A percentile compares a stretch with the other conserved stretches of the same genome.
These are phyloP conservation scores for Heteropelma amictum DNA, from an alignment of 2,888 invertebrate genomes.

Conservation along the genomic window DNA sequence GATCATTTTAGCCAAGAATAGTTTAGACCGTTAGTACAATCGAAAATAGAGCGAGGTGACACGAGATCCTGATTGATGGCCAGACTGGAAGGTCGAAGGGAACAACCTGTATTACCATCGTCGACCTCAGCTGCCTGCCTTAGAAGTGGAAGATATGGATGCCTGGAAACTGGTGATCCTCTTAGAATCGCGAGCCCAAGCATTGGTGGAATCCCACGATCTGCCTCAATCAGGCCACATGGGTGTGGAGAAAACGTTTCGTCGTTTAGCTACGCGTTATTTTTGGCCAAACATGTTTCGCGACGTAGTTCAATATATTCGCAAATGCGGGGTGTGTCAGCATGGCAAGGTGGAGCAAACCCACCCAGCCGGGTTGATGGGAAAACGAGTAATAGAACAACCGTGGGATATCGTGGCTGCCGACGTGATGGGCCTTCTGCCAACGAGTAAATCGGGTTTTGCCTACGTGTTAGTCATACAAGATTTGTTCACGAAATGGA, in stretches of 20 bases:
- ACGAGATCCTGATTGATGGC: not conserved
- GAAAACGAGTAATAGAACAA: conserved; percentile 35
- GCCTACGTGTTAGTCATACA: conserved; percentile 43
- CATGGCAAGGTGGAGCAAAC: conserved; percentile 42
- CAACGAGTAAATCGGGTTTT: conserved; percentile 43
- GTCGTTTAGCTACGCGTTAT: conserved; percentile 19
- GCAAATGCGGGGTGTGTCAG: conserved; percentile 57
- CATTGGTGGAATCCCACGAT: not conserved
- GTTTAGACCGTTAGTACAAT: conserved; percentile 26
- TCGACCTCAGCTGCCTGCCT: not conserved
- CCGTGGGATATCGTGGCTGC: conserved; percentile 56
- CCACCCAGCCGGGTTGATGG: conserved; percentile 55
- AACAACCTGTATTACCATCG: conserved; percentile 20
- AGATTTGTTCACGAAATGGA: conserved; percentile 48
- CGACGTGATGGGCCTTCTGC: conserved; percentile 63
- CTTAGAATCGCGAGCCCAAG: not conserved
- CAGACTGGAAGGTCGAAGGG: conserved; percentile 28
- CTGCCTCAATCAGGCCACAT: conserved; percentile 28
- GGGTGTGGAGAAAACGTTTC: conserved; percentile 25
- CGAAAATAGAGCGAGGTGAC: not conserved
- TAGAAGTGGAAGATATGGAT: not conserved
- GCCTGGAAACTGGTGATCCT: conserved; percentile 38
- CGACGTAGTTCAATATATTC: conserved; percentile 54
- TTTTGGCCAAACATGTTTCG: conserved; percentile 59
- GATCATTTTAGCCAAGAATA: not conserved